Evolutionary conservation across 2,113 vertebrate species (phyloP).

Genomic region (Boleophthalmus pectinirostris): DNA sequence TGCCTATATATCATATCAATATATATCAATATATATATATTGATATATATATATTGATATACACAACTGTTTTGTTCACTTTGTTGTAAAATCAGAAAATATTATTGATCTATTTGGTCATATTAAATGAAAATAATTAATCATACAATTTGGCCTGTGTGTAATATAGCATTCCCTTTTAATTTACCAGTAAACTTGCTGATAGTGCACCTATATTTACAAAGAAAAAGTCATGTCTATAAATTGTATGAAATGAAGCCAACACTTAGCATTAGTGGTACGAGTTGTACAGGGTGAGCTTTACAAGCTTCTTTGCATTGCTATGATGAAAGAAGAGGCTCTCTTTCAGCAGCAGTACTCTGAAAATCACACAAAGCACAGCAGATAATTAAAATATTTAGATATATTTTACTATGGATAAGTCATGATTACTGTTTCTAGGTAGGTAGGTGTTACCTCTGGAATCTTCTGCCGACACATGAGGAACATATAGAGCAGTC

Average conservation of each 20-base stretch:
- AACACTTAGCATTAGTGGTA: conserved; percentile 9
- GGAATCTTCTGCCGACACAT: conserved; percentile 78
- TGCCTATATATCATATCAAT: no score
- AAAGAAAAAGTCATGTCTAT: background rate
- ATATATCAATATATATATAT: no score
- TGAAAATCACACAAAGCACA: conserved; percentile 32
- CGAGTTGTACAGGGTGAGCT: conserved; percentile 1
- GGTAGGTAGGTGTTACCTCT: conserved; percentile 76
- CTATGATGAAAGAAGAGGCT: conserved; percentile 70
- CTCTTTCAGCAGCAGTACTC: conserved; percentile 68
- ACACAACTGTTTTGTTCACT: no score
- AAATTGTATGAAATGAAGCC: background rate
- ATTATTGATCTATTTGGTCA: no score
- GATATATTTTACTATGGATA: background rate
- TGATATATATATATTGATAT: no score
- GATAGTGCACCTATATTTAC: background rate
- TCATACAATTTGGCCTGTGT: no score
- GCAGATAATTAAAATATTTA: background rate
- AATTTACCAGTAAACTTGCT: background rate
- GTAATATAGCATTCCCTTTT: conserved; percentile 17
- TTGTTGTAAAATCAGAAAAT: no score
- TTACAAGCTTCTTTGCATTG: background rate
- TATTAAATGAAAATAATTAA: no score
- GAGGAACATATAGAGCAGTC: conserved; percentile 81
- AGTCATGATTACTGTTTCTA: background rate